These are phyloP conservation scores for Monochamus alternatus DNA, from an alignment of 2,888 invertebrate species.

Conservation along the genomic window DNA sequence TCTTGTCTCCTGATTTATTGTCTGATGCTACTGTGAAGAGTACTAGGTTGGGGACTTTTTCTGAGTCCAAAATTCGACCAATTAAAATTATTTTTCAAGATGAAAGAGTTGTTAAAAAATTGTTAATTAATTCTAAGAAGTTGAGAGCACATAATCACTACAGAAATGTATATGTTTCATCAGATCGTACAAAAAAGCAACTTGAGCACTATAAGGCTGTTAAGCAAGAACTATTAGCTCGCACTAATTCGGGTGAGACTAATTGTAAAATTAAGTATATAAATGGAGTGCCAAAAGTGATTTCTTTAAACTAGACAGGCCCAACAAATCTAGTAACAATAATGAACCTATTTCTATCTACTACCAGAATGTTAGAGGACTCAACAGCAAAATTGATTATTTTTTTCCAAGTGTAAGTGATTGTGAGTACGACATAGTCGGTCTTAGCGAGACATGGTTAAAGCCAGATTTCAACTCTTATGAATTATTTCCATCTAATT, in stretches of 20 bases:
- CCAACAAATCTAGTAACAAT: conserved; percentile 20
- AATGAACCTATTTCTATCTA: background rate
- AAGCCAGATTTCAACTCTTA: too few species aligned
- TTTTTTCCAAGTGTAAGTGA: too few species aligned
- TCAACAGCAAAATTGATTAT: too few species aligned
- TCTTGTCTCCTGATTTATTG: too few species aligned
- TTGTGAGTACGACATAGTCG: too few species aligned
- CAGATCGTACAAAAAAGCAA: conserved; percentile 14
- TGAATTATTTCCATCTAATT: too few species aligned
- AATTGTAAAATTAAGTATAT: conserved; percentile 1
- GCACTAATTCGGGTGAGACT: conserved; percentile 5
- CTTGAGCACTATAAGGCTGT: conserved; percentile 7
- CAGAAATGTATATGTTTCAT: background rate
- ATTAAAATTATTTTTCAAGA: conserved; percentile 13
- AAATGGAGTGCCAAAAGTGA: conserved; percentile 10
- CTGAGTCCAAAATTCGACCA: conserved; percentile 7
- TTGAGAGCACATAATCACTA: background rate
- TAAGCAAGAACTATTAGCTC: conserved; percentile 3
- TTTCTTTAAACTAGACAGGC: background rate
- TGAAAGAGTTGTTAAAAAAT: background rate
- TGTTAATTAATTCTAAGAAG: conserved; percentile 8
- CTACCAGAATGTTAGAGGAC: too few species aligned
- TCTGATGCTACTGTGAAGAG: background rate
- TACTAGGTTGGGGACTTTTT: conserved; percentile 1
- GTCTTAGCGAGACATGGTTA: too few species aligned